These are phyloP conservation scores for Megaceryle maxima DNA, from an alignment of 2,113 vertebrate species.

Conservation along the genomic window DNA sequence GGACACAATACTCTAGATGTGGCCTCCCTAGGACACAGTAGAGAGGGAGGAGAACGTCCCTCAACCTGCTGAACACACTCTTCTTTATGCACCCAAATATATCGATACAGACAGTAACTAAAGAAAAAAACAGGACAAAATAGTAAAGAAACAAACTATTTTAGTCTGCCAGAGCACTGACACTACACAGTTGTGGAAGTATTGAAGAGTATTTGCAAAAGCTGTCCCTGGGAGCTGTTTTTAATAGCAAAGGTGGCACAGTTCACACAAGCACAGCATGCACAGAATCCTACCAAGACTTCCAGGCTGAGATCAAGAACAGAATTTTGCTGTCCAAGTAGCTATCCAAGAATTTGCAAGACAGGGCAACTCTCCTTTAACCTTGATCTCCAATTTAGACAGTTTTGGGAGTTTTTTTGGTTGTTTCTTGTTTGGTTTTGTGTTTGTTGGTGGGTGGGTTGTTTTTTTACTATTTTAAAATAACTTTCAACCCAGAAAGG, in stretches of 20 bases:
- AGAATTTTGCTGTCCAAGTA: slow-evolving; percentile 8
- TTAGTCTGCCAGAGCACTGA: neutral
- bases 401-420: neutral
- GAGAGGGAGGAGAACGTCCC: no score
- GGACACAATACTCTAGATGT: no score
- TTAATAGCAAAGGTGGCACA: neutral
- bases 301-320: neutral
- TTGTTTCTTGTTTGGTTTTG: no score
- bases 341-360: neutral
- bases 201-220: neutral
- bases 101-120: neutral
- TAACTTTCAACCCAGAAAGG: neutral
- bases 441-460: no score
- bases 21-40: no score
- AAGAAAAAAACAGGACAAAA: neutral
- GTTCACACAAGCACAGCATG: neutral
- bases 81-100: neutral
- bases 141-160: neutral
- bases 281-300: neutral
- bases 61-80: no score
- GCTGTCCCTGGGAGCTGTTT: neutral
- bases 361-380: neutral
- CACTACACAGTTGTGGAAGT: neutral
- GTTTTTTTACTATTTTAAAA: neutral
- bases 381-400: neutral